Evolutionary conservation across 2,797 vertebrate genomes (phyloP).

Genomic region (Poecilia gillii): DNA sequence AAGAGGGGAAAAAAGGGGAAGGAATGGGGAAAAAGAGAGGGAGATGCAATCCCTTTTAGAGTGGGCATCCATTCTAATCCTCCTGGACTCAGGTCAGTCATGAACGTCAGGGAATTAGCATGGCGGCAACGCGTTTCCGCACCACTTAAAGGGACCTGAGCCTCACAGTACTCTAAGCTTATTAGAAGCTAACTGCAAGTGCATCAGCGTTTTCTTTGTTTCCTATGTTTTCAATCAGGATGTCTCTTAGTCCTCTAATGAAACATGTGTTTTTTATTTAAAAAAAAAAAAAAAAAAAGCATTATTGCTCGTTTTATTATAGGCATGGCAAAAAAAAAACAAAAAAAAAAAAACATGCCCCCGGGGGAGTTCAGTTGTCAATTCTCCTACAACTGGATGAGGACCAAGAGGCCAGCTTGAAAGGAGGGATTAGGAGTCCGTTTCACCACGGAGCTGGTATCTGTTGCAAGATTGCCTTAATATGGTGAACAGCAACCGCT

Average conservation of each 20-base stretch:
- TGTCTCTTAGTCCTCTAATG: conserved; percentile 39
- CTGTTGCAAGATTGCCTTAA: conserved; percentile 71
- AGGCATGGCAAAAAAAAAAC: neutral
- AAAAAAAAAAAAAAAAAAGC: conserved; percentile 42
- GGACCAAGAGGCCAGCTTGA: conserved; percentile 59
- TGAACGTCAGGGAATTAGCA: conserved; percentile 17
- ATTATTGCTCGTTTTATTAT: conserved; percentile 47
- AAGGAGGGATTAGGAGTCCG: conserved; percentile 68
- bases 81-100: conserved; percentile 18
- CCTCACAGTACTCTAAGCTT: conserved; percentile 12
- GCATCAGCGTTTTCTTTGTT: conserved; percentile 22
- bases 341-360: conserved; percentile 31
- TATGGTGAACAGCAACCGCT: conserved; percentile 71
- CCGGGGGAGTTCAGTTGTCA: conserved; percentile 48
- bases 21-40: conserved; percentile 20
- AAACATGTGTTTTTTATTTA: conserved; percentile 61
- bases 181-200: conserved; percentile 10
- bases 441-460: conserved; percentile 63
- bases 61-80: conserved; percentile 5
- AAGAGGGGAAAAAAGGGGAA: conserved; percentile 15
- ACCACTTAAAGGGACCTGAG: conserved; percentile 26
- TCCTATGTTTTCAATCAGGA: conserved; percentile 55
- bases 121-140: conserved; percentile 22
- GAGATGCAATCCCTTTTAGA: conserved; percentile 8
- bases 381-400: conserved; percentile 57